Evolutionary conservation across 2,797 vertebrate genomes (phyloP), one percentile per base, ranked within the genome.

Genomic region (Intellagama lesueurii): DNA sequence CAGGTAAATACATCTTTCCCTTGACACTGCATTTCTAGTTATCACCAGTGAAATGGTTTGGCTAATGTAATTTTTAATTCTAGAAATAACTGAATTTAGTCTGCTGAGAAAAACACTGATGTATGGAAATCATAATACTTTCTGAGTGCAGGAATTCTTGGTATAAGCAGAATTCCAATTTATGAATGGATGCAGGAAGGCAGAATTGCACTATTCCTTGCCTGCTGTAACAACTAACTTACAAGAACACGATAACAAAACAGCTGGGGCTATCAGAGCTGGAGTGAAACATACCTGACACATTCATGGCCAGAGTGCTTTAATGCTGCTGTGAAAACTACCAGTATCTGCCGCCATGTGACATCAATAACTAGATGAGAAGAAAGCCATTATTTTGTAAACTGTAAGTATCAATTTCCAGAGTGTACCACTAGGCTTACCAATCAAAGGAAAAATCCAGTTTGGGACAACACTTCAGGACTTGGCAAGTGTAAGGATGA

Each of bases 1-100:
- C 56, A 85, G 78, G 40, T 72, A 85, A 72, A 32, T 83, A 75
- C n/a, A 85, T 64, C 9, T 68, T 85, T 83, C 75, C 70, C 75
- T 83, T 88, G 82, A 82, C 66, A 7, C 44, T 89, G 77, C 73
- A 80, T 0, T 0, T 83, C 1, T 66, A 64, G 87, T 86, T 82
- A n/a, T 19, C 93, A 81, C 12, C n/a, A 19, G 49, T 35, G 28
- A 76, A 87, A 88, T 28, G 80, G 4, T 88, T 92, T 52, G 82
- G 64, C 76, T 84, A 1, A 0, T 88, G 81, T 84, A 72, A 76
- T 83, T 89, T 91, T 77, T 70, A 85, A 35, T 44, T 85, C 81
- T 82, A 81, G 89, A 7, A 52, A 24, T 30, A 81, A 91, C 28
- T 35, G 24, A 69, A 4, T 84, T 92, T 77, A 68, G 19, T 44